Base-by-base conservation (phyloP, 1,140 invertebrate species). In the Magallana angulata region DNA sequence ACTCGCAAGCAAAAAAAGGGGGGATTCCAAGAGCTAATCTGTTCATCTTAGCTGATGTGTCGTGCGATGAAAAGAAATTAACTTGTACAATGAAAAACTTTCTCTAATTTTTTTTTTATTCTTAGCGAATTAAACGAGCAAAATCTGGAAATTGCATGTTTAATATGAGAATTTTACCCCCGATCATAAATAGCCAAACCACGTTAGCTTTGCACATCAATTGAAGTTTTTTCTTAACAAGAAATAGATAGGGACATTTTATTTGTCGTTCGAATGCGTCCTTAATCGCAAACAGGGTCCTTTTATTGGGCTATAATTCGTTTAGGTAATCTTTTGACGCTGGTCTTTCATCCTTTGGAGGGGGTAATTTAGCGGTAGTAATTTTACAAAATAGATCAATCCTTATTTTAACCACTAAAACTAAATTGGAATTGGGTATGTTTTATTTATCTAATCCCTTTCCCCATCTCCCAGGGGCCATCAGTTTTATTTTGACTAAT, bases 331-430 rank as follows among this genome's bases (percentile, higher is more conserved):
- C 81, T 82, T 82, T 57, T 76, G 16, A 82, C 16, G 81, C 81
- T 36, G 36, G 12, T n/a, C 81, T 82, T 82, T 82, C 48, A 57
- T 82, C 81, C 81, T 82, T 82, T 82, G 9, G 57, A 57, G 48
- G 18, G 36, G 56, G 81, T 58, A 82, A 82, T 82, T 82, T 82
- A 82, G 81, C 81, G 81, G 81, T 82, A 57, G 81, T 82, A 82
- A 82, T 82, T 82, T 57, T 57, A 57, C 81, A 57, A 57, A 82
- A 82, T 82, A 58, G 57, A 82, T 57, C 57, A 57, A 58, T 30
- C 57, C 56, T n/a, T n/a, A 82, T 3, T 57, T 57, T 8, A 82
- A 82, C 48, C 48, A n/a, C 81, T 82, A 58, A 58, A 56, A 18
- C 8, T n/a, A 82, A 82, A 82, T 82, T 82, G 81, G 48, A 82